Base-by-base conservation (phyloP, 2,888 invertebrate species). In the Arenicola marina region DNA sequence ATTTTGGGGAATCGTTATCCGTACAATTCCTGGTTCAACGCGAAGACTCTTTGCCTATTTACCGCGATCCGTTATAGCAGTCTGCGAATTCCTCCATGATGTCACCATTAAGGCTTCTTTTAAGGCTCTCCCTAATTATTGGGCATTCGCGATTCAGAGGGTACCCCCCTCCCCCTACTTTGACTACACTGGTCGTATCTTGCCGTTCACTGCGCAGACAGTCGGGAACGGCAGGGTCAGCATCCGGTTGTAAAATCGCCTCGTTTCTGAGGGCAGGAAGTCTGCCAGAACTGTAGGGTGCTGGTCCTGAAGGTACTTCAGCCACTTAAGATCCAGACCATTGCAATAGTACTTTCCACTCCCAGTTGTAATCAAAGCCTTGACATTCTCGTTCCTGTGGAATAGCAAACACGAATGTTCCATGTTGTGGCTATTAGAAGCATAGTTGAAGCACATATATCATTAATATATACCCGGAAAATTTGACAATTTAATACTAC, bases 121-220 rank as follows among this genome's bases (percentile, higher is more conserved):
- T n/a, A n/a, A n/a, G n/a, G n/a, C n/a, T n/a, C n/a, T n/a, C n/a
- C n/a, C n/a, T n/a, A n/a, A n/a, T n/a, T n/a, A n/a, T n/a, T n/a
- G n/a, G n/a, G n/a, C n/a, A n/a, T n/a, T n/a, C n/a, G n/a, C n/a
- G n/a, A n/a, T n/a, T n/a, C n/a, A n/a, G n/a, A n/a, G n/a, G n/a
- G n/a, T n/a, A n/a, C n/a, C n/a, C n/a, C n/a, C n/a, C n/a, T n/a
- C n/a, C n/a, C n/a, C n/a, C n/a, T n/a, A n/a, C n/a, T n/a, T n/a
- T n/a, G n/a, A n/a, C n/a, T n/a, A n/a, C n/a, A n/a, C n/a, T n/a
- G n/a, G n/a, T n/a, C n/a, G n/a, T n/a, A n/a, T 4, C 65, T 62
- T 64, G 78, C 79, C 79, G 66, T 79, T 79, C 4, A 79, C 61
- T 2, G 75, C 73, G 4, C 77, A 76, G 0, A 78, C 63, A 1